phyloP scores from a whole-genome alignment of 2,113 vertebrate species.

The Phalacrocorax aristotelis region DNA sequence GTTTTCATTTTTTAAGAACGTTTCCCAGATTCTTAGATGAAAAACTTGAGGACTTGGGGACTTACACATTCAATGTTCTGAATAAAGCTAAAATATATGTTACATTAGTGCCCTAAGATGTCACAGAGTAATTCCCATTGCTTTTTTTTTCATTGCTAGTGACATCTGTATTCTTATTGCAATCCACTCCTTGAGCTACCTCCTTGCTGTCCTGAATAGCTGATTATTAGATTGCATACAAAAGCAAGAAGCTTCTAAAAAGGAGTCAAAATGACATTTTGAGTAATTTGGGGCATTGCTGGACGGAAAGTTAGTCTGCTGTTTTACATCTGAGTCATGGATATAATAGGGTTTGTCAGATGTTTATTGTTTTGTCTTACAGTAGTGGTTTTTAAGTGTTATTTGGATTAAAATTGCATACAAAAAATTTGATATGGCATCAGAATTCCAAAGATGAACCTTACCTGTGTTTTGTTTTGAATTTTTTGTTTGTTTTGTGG shows the following conservation, averaged over 20 bases:
- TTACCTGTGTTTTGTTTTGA: neutral
- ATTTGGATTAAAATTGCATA: neutral
- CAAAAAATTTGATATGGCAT: neutral
- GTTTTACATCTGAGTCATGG: neutral
- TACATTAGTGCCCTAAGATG: neutral
- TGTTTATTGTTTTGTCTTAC: neutral
- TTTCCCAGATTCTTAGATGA: neutral
- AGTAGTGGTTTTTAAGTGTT: neutral
- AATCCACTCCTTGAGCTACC: neutral
- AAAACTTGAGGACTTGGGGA: neutral
- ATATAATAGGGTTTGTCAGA: neutral
- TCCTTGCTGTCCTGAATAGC: neutral
- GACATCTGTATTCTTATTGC: neutral
- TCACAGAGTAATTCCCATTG: neutral
- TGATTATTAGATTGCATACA: neutral
- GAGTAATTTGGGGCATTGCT: neutral
- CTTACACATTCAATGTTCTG: neutral
- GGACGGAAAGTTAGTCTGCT: neutral
- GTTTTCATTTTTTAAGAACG: neutral
- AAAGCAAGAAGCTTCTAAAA: neutral
- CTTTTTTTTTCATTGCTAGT: neutral
- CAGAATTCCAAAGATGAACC: neutral
- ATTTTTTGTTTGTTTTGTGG: too few relatives aligned
- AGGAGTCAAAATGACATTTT: neutral
- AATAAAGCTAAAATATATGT: neutral